Percentiles rank a stretch among this genome's conserved stretches.
Evolutionary conservation across 2,888 invertebrate genomes (phyloP).

Genomic region (Campopleginae sp.): DNA sequence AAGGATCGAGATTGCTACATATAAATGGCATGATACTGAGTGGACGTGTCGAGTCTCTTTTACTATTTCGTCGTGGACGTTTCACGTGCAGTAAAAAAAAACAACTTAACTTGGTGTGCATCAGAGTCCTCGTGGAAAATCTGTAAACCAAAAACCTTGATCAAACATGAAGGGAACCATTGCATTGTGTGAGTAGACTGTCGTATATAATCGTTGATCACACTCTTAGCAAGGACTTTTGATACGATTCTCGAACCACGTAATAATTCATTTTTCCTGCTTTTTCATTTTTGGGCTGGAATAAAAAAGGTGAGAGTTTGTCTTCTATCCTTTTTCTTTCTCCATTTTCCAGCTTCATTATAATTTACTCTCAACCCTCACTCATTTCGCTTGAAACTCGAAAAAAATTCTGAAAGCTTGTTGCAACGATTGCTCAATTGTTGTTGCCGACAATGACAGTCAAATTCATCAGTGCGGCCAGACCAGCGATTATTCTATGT

Average conservation of each 20-base stretch:
- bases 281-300: neutral
- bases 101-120: neutral
- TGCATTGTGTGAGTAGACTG: conserved; percentile 68
- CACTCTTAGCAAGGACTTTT: neutral
- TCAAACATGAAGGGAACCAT: conserved; percentile 69
- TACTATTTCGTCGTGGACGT: conserved; percentile 65
- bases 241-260: neutral
- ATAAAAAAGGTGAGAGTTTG: neutral
- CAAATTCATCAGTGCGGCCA: conserved; percentile 54
- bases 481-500: conserved; percentile 63
- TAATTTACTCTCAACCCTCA: neutral
- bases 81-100: conserved; percentile 34
- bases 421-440: conserved; percentile 47
- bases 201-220: neutral
- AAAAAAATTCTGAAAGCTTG: conserved; percentile 30
- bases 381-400: neutral
- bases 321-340: neutral
- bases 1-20: conserved; percentile 66
- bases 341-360: neutral
- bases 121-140: conserved; percentile 15
- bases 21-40: conserved; percentile 68
- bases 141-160: neutral
- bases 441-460: conserved; percentile 36
- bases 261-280: neutral
- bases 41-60: conserved; percentile 70